Conservation (phyloP, 2,113 vertebrate species). For the Pantherophis guttatus region DNA sequence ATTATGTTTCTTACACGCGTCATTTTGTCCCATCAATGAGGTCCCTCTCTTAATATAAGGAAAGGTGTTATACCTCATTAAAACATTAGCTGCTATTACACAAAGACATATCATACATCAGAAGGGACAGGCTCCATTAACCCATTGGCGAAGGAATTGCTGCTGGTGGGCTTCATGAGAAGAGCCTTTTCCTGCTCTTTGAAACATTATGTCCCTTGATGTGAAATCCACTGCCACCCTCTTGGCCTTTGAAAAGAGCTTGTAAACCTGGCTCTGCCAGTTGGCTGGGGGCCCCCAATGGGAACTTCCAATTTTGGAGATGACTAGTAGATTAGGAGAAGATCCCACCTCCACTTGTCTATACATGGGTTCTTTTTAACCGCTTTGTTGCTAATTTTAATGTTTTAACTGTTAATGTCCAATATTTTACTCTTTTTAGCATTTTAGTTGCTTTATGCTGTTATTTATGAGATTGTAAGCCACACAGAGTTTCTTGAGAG, state of each 20-base stretch:
- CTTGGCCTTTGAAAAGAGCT: not conserved
- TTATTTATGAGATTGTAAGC: not conserved
- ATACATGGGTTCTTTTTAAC: not conserved
- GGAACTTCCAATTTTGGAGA: not conserved
- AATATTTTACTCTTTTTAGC: not conserved
- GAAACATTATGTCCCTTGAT: not conserved
- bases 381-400: not conserved
- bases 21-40: not conserved
- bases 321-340: not conserved
- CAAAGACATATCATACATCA: not conserved
- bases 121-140: not conserved
- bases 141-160: not conserved
- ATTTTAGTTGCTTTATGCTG: not conserved
- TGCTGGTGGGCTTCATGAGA: not conserved
- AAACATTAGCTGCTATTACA: not conserved
- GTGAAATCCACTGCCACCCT: not conserved
- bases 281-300: not conserved
- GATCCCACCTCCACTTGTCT: not conserved
- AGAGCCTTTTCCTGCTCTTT: not conserved
- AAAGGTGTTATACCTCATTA: not conserved
- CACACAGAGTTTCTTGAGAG: not conserved
- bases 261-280: not conserved
- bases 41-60: not conserved
- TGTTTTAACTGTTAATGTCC: not conserved
- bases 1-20: not conserved